Evolutionary conservation across 2,888 invertebrate genomes (phyloP), one percentile per base, ranked within the genome.

Genomic region (Apamea epomidion): DNA sequence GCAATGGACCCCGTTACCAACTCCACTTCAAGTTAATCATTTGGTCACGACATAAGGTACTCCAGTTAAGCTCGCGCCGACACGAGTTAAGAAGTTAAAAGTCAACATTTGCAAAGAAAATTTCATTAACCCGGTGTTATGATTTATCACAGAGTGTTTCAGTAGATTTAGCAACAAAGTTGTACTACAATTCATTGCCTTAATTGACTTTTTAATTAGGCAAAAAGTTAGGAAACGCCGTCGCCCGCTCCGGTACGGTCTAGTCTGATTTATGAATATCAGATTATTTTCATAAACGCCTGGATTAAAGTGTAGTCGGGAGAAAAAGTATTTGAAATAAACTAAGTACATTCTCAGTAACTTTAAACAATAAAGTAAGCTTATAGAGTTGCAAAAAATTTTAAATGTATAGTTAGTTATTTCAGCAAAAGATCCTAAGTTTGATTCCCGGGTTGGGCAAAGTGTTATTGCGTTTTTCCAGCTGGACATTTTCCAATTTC

Each of bases 171-270:
- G 78, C 85, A 87, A 87, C 90, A 86, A 88, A 90, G 82, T 90
- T 88, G 74, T 89, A 80, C 83, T 84, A 72, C 84, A 87, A 90
- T 90, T 88, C 87, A 90, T 88, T 81, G 90, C 86, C 87, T 90
- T 93, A 93, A 94, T 94, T 93, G 93, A 94, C 93, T 94, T 93
- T 93, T 93, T 92, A 94, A 93, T 94, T 92, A 93, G 91, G 91
- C 91, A 90, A 90, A 92, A 93, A 92, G 90, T 92, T 90, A 90
- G 89, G 85, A 87, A 90, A 90, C 86, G 78, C 84, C 84, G 76
- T 82, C 87, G 89, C 81, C 88, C 86, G 90, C 87, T 84, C 80
- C 85, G 77, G 54, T 37, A 54, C 80, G 54, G 75, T 84, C 91
- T 83, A 85, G 87, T 73, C 83, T 91, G 87, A 92, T 92, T 91